Percentiles rank a stretch among this genome's conserved stretches.
These are phyloP conservation scores for Diarsia brunnea DNA, from an alignment of 2,888 invertebrate species.

Conservation along the genomic window DNA sequence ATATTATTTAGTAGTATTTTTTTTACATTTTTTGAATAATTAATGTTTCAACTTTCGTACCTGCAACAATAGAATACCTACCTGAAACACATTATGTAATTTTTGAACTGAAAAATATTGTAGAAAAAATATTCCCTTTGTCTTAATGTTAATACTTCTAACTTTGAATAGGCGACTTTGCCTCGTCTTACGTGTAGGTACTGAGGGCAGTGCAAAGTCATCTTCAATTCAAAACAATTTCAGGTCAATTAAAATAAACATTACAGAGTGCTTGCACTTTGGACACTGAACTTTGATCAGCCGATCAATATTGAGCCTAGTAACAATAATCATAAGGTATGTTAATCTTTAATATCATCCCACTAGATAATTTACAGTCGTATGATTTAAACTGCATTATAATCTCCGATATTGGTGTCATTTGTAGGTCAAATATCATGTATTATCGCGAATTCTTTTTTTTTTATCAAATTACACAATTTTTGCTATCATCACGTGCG, in stretches of 20 bases:
- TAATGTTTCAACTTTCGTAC: too few species aligned
- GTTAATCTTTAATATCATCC: slow-evolving; percentile 17
- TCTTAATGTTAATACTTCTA: too few species aligned
- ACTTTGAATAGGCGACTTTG: background rate
- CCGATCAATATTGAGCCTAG: background rate
- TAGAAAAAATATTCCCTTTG: too few species aligned
- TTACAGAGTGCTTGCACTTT: slow-evolving; percentile 16
- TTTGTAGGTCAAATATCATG: slow-evolving; percentile 41
- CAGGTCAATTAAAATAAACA: background rate
- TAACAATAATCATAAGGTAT: background rate
- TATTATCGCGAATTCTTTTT: background rate
- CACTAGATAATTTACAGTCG: slow-evolving; percentile 5
- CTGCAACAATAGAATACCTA: too few species aligned
- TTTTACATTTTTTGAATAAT: too few species aligned
- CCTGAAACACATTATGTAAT: too few species aligned
- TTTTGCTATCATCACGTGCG: slow-evolving; percentile 12
- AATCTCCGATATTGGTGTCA: slow-evolving; percentile 25
- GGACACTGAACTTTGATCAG: slow-evolving; percentile 41
- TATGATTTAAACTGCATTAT: slow-evolving; percentile 29
- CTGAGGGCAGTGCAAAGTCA: background rate
- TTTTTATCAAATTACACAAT: slow-evolving; percentile 22
- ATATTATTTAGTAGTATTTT: too few species aligned
- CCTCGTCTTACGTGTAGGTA: background rate
- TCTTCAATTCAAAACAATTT: background rate
- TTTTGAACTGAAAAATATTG: too few species aligned